A percentile compares a stretch with the other conserved stretches of the same genome.
Conservation (phyloP, 2,113 vertebrate genomes). For the human region DNA sequence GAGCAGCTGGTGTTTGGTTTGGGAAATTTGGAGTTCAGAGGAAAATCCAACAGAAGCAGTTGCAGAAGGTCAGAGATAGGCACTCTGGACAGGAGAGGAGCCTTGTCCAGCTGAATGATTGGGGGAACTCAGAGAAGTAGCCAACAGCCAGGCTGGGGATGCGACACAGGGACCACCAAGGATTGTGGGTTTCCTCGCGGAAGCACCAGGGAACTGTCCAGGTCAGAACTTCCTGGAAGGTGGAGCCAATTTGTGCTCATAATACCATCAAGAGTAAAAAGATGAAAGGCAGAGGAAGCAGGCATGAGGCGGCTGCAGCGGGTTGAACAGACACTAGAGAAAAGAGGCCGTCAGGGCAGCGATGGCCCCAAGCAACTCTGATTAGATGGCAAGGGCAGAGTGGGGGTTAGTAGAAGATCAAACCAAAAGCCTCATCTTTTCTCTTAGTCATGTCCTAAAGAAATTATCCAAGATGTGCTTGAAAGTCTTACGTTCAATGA, state of each 20-base stretch:
- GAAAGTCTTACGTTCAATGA: not conserved
- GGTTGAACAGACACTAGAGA: rapidly evolving
- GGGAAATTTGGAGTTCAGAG: not conserved
- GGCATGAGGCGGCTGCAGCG: rapidly evolving
- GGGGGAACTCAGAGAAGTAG: not conserved
- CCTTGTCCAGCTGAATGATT: not conserved
- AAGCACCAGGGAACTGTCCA: not conserved
- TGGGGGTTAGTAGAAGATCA: no score
- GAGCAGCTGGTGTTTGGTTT: not conserved
- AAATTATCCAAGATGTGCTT: not conserved
- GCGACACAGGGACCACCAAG: not conserved
- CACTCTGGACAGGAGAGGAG: not conserved
- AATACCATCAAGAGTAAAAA: not conserved
- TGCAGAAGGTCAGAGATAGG: not conserved
- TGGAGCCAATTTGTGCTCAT: not conserved
- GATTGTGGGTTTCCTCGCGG: not conserved
- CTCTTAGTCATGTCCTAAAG: not conserved
- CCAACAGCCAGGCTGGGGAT: not conserved
- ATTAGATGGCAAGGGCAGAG: not conserved
- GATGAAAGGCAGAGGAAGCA: not conserved
- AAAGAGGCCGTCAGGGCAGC: not conserved
- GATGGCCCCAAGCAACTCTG: not conserved
- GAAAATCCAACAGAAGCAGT: not conserved
- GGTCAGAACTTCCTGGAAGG: not conserved
- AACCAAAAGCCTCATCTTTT: not conserved